Percentiles rank a stretch among this genome's conserved stretches.
These are phyloP conservation scores for Balearica regulorum DNA, from an alignment of 2,797 vertebrate genomes.

Conservation along the genomic window DNA sequence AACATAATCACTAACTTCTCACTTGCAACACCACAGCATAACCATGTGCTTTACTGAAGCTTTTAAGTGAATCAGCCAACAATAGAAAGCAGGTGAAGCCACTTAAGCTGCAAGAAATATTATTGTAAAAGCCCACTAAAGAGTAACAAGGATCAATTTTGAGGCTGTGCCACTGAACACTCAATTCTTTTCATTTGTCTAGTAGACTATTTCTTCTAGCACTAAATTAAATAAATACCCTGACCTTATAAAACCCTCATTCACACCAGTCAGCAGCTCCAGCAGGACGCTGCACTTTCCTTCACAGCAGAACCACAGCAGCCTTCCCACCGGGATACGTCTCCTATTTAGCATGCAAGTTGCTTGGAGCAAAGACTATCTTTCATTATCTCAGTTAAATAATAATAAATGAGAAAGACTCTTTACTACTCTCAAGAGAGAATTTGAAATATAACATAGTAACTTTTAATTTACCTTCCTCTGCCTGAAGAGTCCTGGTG, in stretches of 20 bases:
- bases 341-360: not conserved
- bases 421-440: not conserved
- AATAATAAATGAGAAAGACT: not conserved
- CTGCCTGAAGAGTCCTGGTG: not conserved
- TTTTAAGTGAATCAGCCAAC: not conserved
- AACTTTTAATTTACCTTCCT: not conserved
- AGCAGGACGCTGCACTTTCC: not conserved
- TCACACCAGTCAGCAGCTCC: not conserved
- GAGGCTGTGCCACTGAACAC: not conserved
- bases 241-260: constrained; percentile 25
- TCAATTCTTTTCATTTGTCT: not conserved
- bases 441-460: not conserved
- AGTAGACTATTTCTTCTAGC: not conserved
- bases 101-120: not conserved
- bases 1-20: not conserved
- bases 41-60: not conserved
- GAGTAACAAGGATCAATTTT: not conserved
- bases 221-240: constrained; percentile 13
- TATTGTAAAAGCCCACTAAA: not conserved
- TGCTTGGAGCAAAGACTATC: not conserved
- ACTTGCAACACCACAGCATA: not conserved
- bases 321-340: not conserved
- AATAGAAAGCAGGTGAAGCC: not conserved
- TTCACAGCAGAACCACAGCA: not conserved
- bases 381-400: not conserved